A percentile compares a stretch with the other conserved stretches of the same genome.
phyloP scores from a whole-genome alignment of 2,797 vertebrate genomes.

The Gambelia wislizenii region DNA sequence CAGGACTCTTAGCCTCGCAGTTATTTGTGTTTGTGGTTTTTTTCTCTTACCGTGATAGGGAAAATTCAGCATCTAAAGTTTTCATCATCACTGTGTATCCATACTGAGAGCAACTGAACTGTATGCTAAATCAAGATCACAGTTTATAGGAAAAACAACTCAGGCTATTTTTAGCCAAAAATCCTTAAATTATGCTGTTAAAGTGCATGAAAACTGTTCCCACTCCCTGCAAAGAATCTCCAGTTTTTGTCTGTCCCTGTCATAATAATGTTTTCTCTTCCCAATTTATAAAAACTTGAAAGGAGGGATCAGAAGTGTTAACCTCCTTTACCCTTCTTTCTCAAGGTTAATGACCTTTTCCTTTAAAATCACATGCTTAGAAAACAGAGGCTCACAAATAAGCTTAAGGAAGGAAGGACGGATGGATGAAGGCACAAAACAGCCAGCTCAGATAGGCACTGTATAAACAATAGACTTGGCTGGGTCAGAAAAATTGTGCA shows the following conservation, averaged over 20 bases:
- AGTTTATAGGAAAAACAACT: not conserved
- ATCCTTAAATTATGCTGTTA: not conserved
- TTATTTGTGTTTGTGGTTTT: not conserved
- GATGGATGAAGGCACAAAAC: not conserved
- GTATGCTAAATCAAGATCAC: not conserved
- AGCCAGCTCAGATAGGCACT: not conserved
- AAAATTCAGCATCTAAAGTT: too few relatives aligned
- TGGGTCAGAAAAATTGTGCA: not conserved
- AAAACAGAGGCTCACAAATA: not conserved
- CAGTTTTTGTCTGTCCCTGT: not conserved
- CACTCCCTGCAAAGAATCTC: not conserved
- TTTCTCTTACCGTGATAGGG: not conserved
- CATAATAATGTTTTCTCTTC: constrained; percentile 1
- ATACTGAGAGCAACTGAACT: not conserved
- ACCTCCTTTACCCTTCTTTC: not conserved
- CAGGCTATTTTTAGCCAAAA: not conserved
- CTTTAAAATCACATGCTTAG: constrained; percentile 5
- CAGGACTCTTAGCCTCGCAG: not conserved
- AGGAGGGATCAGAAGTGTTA: not conserved
- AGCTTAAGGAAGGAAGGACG: not conserved
- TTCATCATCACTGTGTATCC: too few relatives aligned
- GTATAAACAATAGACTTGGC: not conserved
- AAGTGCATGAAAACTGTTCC: not conserved
- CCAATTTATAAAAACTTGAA: constrained; percentile 17
- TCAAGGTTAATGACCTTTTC: constrained; percentile 4